Evolutionary conservation across 2,888 invertebrate genomes (phyloP).

Genomic region (Oasisia sp.): DNA sequence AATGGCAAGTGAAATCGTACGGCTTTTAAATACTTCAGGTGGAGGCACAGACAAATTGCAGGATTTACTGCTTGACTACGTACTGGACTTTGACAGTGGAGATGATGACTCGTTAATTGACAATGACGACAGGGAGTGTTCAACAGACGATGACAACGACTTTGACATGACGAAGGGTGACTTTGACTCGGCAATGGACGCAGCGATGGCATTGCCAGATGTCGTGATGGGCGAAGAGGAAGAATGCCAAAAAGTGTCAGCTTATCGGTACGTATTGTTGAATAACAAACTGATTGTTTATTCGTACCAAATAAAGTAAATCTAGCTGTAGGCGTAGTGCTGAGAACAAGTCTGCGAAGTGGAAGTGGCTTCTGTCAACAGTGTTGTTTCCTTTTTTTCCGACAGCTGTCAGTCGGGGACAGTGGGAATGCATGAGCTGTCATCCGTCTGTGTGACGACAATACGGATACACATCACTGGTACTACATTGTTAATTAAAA

Average conservation of each 20-base stretch:
- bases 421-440: no score
- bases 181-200: no score
- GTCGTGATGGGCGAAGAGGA: not conserved
- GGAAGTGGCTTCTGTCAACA: not conserved
- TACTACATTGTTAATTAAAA: not conserved
- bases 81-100: no score
- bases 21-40: no score
- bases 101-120: no score
- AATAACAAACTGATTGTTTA: not conserved
- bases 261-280: not conserved
- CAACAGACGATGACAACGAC: no score
- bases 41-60: no score
- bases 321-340: not conserved
- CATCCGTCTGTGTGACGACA: not conserved
- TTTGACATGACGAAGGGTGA: no score
- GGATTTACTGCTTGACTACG: no score
- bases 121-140: no score
- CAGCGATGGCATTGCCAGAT: no score
- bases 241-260: not conserved
- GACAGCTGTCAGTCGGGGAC: not conserved
- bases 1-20: no score
- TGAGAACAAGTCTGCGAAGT: not conserved
- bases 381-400: not conserved
- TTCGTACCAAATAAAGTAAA: not conserved
- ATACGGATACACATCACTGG: not conserved